Conservation (phyloP, 2,113 vertebrate species). For the Nibea coibor region DNA sequence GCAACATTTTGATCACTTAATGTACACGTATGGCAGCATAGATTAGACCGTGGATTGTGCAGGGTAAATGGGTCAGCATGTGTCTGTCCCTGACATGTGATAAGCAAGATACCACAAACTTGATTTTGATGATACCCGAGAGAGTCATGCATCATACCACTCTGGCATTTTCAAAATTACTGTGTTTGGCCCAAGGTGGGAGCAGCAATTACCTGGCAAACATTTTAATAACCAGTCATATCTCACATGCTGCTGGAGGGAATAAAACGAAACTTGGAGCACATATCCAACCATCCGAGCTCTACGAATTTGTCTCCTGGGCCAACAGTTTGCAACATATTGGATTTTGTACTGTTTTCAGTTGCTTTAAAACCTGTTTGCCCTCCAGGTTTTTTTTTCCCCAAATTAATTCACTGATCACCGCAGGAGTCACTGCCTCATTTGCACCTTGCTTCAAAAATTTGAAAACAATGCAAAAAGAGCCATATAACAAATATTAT, state of each 20-base stretch:
- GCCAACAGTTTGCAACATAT: conserved; percentile 62
- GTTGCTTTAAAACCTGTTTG: conserved; percentile 48
- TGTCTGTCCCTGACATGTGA: conserved; percentile 42
- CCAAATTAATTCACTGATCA: conserved; percentile 37
- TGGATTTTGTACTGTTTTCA: conserved; percentile 62
- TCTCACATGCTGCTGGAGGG: conserved; percentile 67
- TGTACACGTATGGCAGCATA: background rate
- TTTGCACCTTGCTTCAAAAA: conserved; percentile 24
- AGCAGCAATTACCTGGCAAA: conserved; percentile 75
- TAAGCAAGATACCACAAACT: conserved; percentile 43
- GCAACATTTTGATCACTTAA: background rate
- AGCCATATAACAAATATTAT: background rate
- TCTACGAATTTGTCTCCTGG: conserved; percentile 60
- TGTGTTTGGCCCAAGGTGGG: conserved; percentile 72
- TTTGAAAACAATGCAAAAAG: conserved; percentile 2
- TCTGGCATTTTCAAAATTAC: conserved; percentile 75
- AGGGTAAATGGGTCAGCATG: conserved; percentile 20
- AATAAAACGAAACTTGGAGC: conserved; percentile 62
- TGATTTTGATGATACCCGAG: conserved; percentile 57
- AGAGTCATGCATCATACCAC: conserved; percentile 56
- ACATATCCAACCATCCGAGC: conserved; percentile 55
- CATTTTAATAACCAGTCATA: conserved; percentile 79
- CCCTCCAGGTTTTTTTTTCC: background rate
- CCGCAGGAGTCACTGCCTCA: conserved; percentile 29
- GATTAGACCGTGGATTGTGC: background rate